These are phyloP conservation scores for Fragum sueziense DNA, from an alignment of 2,888 invertebrate genomes.

Conservation along the genomic window DNA sequence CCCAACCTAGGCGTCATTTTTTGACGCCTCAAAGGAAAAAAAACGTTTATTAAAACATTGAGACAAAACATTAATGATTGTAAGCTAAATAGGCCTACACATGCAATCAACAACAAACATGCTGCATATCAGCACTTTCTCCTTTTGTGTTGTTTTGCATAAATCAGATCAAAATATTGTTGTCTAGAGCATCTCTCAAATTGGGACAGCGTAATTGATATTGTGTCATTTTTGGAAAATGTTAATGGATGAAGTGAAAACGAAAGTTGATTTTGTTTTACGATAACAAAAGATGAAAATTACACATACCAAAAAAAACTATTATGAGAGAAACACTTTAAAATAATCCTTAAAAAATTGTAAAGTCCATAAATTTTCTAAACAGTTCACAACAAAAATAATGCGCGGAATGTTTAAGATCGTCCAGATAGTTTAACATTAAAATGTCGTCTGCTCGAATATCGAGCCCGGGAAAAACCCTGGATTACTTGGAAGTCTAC, in stretches of 20 bases:
- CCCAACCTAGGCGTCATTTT: no score
- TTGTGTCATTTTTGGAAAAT: background rate
- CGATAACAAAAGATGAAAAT: background rate
- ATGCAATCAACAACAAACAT: no score
- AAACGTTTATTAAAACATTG: no score
- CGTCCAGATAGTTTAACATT: background rate
- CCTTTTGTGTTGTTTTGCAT: no score
- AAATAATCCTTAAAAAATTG: background rate
- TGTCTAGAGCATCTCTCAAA: no score
- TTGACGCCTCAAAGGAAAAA: no score
- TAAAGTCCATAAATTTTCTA: background rate
- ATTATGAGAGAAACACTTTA: background rate
- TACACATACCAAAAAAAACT: background rate
- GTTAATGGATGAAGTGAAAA: background rate
- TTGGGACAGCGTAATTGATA: no score
- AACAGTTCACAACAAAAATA: background rate
- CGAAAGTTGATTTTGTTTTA: background rate
- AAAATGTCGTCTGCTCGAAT: background rate
- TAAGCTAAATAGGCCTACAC: background rate
- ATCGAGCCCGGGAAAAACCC: background rate
- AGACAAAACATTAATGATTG: no score
- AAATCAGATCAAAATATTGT: no score
- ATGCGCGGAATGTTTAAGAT: background rate
- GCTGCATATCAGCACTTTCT: no score
- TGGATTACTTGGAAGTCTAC: background rate